Evolutionary conservation across 1,140 invertebrate species (phyloP).

Genomic region (Holcopasites calliopsidis): DNA sequence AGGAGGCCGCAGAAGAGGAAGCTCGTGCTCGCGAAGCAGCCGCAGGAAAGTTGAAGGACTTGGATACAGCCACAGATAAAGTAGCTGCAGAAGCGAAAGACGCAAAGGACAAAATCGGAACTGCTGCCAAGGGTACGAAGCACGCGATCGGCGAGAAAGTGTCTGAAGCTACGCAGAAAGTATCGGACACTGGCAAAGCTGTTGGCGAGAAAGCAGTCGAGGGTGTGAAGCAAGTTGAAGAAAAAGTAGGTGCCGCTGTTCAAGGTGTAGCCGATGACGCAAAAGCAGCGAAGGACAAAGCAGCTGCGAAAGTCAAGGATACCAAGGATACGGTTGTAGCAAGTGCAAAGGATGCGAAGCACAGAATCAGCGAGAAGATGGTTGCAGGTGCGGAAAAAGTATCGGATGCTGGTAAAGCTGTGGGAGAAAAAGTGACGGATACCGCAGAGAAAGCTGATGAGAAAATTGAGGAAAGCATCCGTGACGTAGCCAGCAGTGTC

Average conservation of each 20-base stretch:
- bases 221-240: background rate
- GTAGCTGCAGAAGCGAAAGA: slow-evolving; percentile 4
- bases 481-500: background rate
- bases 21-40: slow-evolving; percentile 35
- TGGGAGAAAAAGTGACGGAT: background rate
- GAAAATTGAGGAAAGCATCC: background rate
- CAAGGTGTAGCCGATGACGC: background rate
- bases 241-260: background rate
- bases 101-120: slow-evolving; percentile 9
- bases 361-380: background rate
- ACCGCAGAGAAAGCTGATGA: background rate
- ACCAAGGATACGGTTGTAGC: background rate
- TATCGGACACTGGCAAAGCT: slow-evolving; percentile 6
- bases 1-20: slow-evolving; percentile 61
- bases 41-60: slow-evolving; percentile 11
- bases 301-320: background rate
- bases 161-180: background rate
- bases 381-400: background rate
- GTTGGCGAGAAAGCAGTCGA: slow-evolving; percentile 11
- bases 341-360: slow-evolving; percentile 37
- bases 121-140: slow-evolving; percentile 24
- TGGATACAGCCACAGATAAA: slow-evolving; percentile 24
- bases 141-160: slow-evolving; percentile 31
- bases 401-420: background rate
- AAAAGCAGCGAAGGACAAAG: background rate